A percentile compares a stretch with the other conserved stretches of the same genome.
Conservation (phyloP, 2,888 invertebrate genomes). For the Cryptops parisi region DNA sequence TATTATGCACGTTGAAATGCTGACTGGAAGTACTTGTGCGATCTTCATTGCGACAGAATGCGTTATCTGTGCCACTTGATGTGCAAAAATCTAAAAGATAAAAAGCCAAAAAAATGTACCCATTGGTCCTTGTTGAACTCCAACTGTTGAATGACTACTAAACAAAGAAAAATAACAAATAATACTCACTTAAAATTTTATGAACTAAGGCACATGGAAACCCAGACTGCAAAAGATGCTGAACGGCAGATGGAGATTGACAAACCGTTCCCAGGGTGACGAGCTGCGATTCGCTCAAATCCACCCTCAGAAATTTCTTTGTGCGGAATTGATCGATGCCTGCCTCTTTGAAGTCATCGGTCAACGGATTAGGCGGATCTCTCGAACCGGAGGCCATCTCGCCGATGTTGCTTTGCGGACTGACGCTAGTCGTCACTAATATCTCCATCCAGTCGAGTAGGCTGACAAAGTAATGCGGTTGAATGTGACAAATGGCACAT, state of each 20-base stretch:
- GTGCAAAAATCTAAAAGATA: slow-evolving; percentile 20
- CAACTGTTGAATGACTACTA: too few relatives aligned
- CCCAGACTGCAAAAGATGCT: slow-evolving; percentile 59
- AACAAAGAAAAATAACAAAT: background rate
- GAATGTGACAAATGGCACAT: slow-evolving; percentile 72
- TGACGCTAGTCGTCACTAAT: slow-evolving; percentile 33
- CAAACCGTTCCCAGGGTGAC: slow-evolving; percentile 63
- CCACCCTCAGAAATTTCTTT: slow-evolving; percentile 26
- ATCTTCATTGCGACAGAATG: too few relatives aligned
- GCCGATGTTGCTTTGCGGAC: slow-evolving; percentile 39
- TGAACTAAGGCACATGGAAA: slow-evolving; percentile 48
- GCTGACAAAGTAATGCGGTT: slow-evolving; percentile 57
- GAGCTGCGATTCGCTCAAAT: slow-evolving; percentile 39
- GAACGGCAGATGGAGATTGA: slow-evolving; percentile 61
- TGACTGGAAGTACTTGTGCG: too few relatives aligned
- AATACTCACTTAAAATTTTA: slow-evolving; percentile 39
- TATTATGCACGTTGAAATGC: too few relatives aligned
- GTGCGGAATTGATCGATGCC: slow-evolving; percentile 20
- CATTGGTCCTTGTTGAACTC: too few relatives aligned
- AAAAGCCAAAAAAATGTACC: background rate
- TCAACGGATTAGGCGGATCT: slow-evolving; percentile 40
- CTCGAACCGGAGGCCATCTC: slow-evolving; percentile 44
- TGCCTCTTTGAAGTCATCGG: slow-evolving; percentile 34
- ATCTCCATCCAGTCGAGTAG: slow-evolving; percentile 54
- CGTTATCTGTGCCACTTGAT: background rate